Conservation (phyloP, 2,113 vertebrate genomes). For the Thamnophis sirtalis region DNA sequence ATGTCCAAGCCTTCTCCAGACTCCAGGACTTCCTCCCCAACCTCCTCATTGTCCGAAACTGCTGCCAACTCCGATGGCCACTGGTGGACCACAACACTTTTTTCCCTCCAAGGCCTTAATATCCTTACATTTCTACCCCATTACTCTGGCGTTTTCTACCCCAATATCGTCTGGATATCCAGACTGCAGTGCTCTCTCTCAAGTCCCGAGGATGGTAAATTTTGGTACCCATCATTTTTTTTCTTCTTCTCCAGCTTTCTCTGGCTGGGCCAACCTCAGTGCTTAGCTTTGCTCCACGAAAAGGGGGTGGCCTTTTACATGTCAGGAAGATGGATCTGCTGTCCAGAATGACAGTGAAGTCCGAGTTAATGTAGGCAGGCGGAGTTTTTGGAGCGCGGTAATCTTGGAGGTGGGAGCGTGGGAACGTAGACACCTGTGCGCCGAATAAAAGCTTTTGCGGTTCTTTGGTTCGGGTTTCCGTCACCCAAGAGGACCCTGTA, state of each 20-base stretch:
- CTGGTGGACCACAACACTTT: too few species aligned
- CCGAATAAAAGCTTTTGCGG: conserved; percentile 42
- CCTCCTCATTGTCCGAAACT: too few species aligned
- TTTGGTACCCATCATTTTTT: neutral
- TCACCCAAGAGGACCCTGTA: neutral
- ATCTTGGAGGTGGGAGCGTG: neutral
- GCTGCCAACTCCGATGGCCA: too few species aligned
- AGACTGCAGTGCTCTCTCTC: neutral
- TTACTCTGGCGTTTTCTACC: neutral
- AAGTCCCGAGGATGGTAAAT: neutral
- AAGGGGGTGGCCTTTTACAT: neutral
- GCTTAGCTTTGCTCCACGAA: neutral
- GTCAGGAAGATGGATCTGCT: neutral
- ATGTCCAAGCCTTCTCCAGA: too few species aligned
- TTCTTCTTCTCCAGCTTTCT: neutral
- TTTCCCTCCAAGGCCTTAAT: conserved; percentile 36
- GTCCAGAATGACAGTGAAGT: neutral
- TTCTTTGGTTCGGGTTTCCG: neutral
- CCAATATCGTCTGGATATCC: neutral
- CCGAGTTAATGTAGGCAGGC: neutral
- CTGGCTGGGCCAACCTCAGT: conserved; percentile 10
- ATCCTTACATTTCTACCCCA: conserved; percentile 30
- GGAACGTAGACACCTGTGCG: neutral
- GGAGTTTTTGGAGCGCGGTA: conserved; percentile 24
- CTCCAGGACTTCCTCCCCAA: too few species aligned